Conservation (phyloP, 1,140 invertebrate species). For the Drosophila hydei region DNA sequence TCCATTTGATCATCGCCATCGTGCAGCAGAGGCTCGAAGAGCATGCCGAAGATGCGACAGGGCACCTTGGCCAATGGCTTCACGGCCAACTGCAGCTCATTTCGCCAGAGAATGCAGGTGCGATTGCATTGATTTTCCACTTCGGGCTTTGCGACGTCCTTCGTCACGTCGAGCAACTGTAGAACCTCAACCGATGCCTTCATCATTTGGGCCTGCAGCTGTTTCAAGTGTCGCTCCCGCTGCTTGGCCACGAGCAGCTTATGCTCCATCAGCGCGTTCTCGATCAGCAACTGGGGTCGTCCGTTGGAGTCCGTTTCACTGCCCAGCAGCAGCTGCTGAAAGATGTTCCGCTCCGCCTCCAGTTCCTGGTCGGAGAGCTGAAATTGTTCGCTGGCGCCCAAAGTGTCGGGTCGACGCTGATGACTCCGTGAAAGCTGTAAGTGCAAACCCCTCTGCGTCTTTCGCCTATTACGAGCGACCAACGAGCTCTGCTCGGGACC, state of each 20-base stretch:
- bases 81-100: background rate
- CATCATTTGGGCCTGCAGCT: background rate
- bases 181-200: background rate
- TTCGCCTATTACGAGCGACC: background rate
- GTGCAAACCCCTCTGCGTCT: background rate
- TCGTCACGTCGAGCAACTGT: background rate
- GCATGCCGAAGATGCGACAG: background rate
- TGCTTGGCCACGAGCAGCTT: constrained; percentile 1
- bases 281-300: background rate
- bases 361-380: background rate
- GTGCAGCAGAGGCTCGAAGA: constrained; percentile 16
- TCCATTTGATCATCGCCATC: background rate
- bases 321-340: constrained; percentile 1
- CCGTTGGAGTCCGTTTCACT: background rate
- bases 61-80: background rate
- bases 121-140: background rate
- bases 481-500: too few species aligned
- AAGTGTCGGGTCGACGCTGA: background rate
- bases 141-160: background rate
- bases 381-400: background rate
- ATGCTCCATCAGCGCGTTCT: constrained; percentile 15
- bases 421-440: background rate
- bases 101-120: background rate
- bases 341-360: background rate
- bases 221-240: too few species aligned